These are phyloP conservation scores for Taurulus bubalis DNA, from an alignment of 2,113 vertebrate species.

Conservation along the genomic window DNA sequence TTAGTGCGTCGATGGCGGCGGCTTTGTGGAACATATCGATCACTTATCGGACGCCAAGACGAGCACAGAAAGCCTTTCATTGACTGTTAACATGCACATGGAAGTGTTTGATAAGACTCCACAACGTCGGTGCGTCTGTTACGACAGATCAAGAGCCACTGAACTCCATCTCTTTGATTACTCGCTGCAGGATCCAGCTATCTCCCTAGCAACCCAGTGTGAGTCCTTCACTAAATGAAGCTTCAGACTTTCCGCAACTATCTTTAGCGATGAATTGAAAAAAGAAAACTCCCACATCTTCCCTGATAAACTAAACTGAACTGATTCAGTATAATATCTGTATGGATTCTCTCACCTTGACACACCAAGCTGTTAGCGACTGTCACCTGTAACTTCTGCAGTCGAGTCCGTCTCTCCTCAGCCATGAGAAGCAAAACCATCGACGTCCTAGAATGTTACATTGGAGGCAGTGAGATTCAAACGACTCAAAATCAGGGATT, in stretches of 20 bases:
- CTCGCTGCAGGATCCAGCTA: neutral
- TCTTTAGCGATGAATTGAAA: conserved; percentile 23
- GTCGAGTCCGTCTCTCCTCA: neutral
- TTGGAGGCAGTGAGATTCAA: neutral
- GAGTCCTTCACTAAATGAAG: conserved; percentile 15
- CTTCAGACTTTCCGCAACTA: conserved; percentile 15
- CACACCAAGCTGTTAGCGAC: neutral
- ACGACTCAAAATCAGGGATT: neutral
- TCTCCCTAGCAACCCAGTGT: conserved; percentile 23
- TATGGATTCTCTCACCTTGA: neutral
- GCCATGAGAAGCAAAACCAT: neutral
- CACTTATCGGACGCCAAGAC: neutral
- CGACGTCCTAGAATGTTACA: too few relatives aligned
- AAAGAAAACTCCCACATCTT: neutral
- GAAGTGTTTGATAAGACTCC: neutral
- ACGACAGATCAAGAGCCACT: neutral
- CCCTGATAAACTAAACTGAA: neutral
- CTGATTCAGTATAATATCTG: neutral
- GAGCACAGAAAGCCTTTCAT: neutral
- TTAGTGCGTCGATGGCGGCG: conserved; percentile 3
- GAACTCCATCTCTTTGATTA: conserved; percentile 10
- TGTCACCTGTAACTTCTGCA: neutral
- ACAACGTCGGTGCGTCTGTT: neutral
- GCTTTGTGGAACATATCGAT: neutral
- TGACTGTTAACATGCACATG: neutral